Conservation (phyloP, 2,888 invertebrate genomes). For the Dasysyrphus albostriatus region DNA sequence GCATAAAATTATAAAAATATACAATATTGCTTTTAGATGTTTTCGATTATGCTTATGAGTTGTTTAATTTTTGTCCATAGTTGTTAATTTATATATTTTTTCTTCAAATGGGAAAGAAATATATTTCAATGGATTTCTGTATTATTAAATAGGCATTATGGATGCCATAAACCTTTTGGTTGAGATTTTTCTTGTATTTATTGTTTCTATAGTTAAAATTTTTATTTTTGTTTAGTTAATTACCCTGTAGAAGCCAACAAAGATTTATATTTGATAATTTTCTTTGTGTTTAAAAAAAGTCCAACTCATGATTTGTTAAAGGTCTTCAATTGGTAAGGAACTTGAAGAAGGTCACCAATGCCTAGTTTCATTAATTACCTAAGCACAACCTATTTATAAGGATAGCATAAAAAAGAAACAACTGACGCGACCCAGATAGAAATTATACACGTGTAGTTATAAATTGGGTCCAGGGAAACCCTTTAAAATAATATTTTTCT, state of each 20-base stretch:
- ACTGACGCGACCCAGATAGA: too few species aligned
- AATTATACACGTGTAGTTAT: too few species aligned
- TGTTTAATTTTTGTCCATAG: slow-evolving; percentile 10
- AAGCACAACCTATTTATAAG: too few species aligned
- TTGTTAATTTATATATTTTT: slow-evolving; percentile 28
- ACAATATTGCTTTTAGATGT: slow-evolving; percentile 66
- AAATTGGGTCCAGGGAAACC: too few species aligned
- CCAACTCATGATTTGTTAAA: background rate
- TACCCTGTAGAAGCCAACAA: slow-evolving; percentile 69
- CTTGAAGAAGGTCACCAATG: background rate
- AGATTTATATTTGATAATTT: slow-evolving; percentile 29
- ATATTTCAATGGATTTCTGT: slow-evolving; percentile 24
- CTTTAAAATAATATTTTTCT: too few species aligned
- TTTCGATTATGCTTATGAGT: slow-evolving; percentile 21
- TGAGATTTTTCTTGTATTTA: slow-evolving; percentile 17
- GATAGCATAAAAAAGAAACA: too few species aligned
- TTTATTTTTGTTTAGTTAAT: slow-evolving; percentile 11
- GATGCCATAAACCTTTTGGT: slow-evolving; percentile 71
- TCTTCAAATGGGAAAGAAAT: slow-evolving; percentile 20
- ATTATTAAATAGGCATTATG: slow-evolving; percentile 59
- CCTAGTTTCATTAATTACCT: too few species aligned
- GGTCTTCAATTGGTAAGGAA: background rate
- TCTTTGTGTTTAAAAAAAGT: background rate
- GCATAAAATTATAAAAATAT: slow-evolving; percentile 52
- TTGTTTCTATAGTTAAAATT: slow-evolving; percentile 2